Conservation (phyloP, 2,113 vertebrate species). For the Formicarius rufipectus region DNA sequence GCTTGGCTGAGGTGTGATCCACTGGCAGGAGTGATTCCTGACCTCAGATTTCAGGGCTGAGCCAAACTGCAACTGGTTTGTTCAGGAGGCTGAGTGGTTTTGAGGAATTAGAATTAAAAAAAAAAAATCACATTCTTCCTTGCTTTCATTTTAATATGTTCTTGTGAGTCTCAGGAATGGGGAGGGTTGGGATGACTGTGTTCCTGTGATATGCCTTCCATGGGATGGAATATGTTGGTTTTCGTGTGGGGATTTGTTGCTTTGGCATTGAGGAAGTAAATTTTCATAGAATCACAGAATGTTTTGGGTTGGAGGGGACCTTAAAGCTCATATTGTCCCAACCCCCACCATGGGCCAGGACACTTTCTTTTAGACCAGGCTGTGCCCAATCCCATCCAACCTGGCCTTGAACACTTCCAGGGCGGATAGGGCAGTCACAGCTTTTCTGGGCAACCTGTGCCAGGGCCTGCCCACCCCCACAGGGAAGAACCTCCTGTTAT, state of each 20-base stretch:
- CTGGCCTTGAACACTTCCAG: not conserved
- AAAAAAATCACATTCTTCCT: not conserved
- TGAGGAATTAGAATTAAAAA: not conserved
- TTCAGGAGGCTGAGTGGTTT: not conserved
- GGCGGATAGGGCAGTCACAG: not conserved
- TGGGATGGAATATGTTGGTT: rapidly evolving
- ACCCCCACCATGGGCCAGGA: not conserved
- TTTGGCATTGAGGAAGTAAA: not conserved
- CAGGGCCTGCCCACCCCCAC: rapidly evolving
- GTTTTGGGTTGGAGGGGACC: not conserved
- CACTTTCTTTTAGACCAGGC: not conserved
- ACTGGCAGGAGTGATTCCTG: rapidly evolving
- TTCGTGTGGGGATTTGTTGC: not conserved
- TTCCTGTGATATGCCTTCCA: rapidly evolving
- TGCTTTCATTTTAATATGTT: rapidly evolving
- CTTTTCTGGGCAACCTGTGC: not conserved
- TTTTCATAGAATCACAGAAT: not conserved
- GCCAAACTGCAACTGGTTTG: not conserved
- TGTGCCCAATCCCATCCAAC: rapidly evolving
- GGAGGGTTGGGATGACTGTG: rapidly evolving
- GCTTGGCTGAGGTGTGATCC: not conserved
- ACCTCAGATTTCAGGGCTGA: rapidly evolving
- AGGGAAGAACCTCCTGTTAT: not conserved
- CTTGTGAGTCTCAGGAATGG: rapidly evolving
- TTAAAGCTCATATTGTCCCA: not conserved